Conservation (phyloP, 2,113 vertebrate species). For the Scolopax mira region DNA sequence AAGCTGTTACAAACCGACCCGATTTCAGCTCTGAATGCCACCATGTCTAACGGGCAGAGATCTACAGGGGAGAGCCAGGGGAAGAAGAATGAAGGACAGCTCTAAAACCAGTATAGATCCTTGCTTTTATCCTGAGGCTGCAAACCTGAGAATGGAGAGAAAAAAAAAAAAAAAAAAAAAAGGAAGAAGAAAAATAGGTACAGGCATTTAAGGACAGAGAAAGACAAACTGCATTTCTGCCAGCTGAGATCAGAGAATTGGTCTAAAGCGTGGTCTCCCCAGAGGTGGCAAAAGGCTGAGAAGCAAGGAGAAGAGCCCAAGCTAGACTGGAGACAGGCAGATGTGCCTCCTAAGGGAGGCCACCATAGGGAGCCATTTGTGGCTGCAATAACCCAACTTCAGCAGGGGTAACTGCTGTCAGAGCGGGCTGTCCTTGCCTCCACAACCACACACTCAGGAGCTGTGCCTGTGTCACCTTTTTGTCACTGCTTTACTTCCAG, state of each 20-base stretch:
- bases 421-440: not conserved
- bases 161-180: constrained; percentile 58
- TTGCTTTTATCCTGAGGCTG: constrained; percentile 96
- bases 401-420: not conserved
- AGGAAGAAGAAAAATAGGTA: constrained; percentile 61
- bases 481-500: not conserved
- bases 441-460: not conserved
- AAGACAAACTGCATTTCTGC: constrained; percentile 43
- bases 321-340: not conserved
- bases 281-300: not conserved
- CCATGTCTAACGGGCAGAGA: constrained; percentile 72
- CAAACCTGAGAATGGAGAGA: constrained; percentile 88
- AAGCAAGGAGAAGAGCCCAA: not conserved
- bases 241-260: constrained; percentile 6
- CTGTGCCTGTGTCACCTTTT: not conserved
- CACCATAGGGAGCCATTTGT: not conserved
- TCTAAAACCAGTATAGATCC: constrained; percentile 98
- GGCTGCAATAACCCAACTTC: not conserved
- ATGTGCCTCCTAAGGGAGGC: not conserved
- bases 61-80: constrained; percentile 76
- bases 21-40: constrained; percentile 72
- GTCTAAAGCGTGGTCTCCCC: not conserved
- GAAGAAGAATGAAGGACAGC: constrained; percentile 66
- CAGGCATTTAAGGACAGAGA: constrained; percentile 66
- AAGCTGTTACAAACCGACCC: constrained; percentile 88